These are phyloP conservation scores for Otolemur crassicaudatus DNA, from an alignment of 2,797 vertebrate species.

Conservation along the genomic window DNA sequence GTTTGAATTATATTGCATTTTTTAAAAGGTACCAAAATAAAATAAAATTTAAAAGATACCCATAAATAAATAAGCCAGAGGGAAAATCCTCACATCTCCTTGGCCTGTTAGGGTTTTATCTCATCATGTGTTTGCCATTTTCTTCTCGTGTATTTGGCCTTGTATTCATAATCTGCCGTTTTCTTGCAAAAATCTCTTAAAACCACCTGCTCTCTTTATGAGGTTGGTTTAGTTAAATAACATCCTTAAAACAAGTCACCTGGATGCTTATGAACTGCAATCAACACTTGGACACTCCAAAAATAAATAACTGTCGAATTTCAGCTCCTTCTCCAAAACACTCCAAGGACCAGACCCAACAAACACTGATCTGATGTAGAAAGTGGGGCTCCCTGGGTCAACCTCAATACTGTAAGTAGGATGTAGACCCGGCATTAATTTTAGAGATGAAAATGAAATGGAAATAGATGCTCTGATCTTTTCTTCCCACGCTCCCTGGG, in stretches of 20 bases:
- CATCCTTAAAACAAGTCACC: not conserved
- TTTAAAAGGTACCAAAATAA: not conserved
- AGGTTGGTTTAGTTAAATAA: not conserved
- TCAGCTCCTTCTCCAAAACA: not conserved
- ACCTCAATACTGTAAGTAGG: too few species aligned
- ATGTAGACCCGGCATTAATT: not conserved
- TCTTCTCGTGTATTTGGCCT: not conserved
- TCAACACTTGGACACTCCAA: not conserved
- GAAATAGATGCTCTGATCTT: rapidly evolving
- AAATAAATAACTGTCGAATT: not conserved
- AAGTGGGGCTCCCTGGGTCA: not conserved
- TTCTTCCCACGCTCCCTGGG: rapidly evolving
- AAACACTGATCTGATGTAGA: rapidly evolving
- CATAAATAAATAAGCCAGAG: not conserved
- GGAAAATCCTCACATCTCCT: not conserved
- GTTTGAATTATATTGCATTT: not conserved
- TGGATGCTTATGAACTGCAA: not conserved
- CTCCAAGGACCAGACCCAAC: not conserved
- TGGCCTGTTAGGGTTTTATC: not conserved
- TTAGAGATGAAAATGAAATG: not conserved
- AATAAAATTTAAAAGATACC: not conserved
- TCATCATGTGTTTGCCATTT: not conserved
- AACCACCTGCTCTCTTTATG: not conserved
- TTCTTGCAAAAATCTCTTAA: not conserved
- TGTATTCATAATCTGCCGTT: not conserved